These are phyloP conservation scores for Tachina fera DNA, from an alignment of 2,888 invertebrate genomes.

Conservation along the genomic window DNA sequence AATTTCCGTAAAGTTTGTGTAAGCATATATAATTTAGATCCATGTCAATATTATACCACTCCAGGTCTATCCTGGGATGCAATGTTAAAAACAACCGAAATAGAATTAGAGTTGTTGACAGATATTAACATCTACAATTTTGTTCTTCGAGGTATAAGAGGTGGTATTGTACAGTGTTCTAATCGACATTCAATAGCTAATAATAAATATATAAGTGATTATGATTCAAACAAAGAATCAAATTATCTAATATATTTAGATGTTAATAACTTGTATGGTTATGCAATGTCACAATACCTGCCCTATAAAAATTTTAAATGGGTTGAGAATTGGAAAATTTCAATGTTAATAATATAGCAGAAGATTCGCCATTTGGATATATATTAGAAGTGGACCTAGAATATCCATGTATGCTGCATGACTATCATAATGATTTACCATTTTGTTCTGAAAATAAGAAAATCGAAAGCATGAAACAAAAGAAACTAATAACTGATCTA, in stretches of 20 bases:
- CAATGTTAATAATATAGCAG: too few species aligned
- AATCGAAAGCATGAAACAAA: too few species aligned
- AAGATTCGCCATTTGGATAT: too few species aligned
- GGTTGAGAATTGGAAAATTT: too few species aligned
- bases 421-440: too few species aligned
- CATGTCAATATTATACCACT: constrained; percentile 74
- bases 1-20: too few species aligned
- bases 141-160: constrained; percentile 76
- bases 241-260: constrained; percentile 61
- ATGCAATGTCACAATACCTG: too few species aligned
- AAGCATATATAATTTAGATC: constrained; percentile 73
- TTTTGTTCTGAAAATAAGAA: too few species aligned
- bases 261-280: too few species aligned
- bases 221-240: constrained; percentile 72
- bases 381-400: too few species aligned
- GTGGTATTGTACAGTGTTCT: constrained; percentile 76
- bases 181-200: constrained; percentile 77
- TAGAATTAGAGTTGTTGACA: constrained; percentile 77
- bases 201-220: constrained; percentile 78
- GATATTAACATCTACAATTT: constrained; percentile 78
- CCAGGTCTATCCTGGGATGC: constrained; percentile 78
- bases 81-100: constrained; percentile 77
- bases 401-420: constrained; percentile 55
- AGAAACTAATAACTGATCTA: too few species aligned
- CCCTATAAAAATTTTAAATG: too few species aligned